Evolutionary conservation across 2,888 invertebrate species (phyloP).

Genomic region (Caenorhabditis panamensis): DNA sequence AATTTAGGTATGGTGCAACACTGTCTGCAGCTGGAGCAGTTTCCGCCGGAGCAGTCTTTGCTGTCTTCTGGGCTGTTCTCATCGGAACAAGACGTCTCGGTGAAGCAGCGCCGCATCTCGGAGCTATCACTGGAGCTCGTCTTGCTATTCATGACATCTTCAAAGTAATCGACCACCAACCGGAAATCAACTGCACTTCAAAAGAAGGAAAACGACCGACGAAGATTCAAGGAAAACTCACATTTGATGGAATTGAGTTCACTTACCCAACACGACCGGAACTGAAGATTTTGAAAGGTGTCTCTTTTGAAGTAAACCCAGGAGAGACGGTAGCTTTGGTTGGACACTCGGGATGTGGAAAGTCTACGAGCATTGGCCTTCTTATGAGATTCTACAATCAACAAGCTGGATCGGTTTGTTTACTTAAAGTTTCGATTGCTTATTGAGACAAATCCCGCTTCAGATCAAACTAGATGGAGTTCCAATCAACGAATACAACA

Average conservation of each 20-base stretch:
- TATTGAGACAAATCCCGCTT: too few relatives aligned
- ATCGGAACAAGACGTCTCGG: constrained; percentile 85
- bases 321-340: constrained; percentile 76
- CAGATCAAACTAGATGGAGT: constrained; percentile 82
- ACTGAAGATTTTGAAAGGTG: constrained; percentile 76
- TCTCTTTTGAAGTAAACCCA: constrained; percentile 69
- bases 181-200: constrained; percentile 83
- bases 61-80: constrained; percentile 76
- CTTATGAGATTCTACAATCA: constrained; percentile 75
- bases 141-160: constrained; percentile 86
- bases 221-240: constrained; percentile 82
- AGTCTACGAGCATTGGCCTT: constrained; percentile 73
- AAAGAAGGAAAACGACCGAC: constrained; percentile 82
- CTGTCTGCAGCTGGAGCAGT: constrained; percentile 68
- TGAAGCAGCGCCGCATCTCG: constrained; percentile 89
- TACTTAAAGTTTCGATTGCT: constrained; percentile 1
- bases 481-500: constrained; percentile 75
- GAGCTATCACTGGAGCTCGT: constrained; percentile 88
- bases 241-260: constrained; percentile 82
- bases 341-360: constrained; percentile 78
- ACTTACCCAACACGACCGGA: constrained; percentile 82
- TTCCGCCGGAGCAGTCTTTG: constrained; percentile 74
- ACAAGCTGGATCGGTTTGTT: constrained; percentile 66
- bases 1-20: constrained; percentile 72
- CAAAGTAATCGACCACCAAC: constrained; percentile 83